Conservation (phyloP, 2,888 invertebrate genomes). For the Polyommatus icarus region DNA sequence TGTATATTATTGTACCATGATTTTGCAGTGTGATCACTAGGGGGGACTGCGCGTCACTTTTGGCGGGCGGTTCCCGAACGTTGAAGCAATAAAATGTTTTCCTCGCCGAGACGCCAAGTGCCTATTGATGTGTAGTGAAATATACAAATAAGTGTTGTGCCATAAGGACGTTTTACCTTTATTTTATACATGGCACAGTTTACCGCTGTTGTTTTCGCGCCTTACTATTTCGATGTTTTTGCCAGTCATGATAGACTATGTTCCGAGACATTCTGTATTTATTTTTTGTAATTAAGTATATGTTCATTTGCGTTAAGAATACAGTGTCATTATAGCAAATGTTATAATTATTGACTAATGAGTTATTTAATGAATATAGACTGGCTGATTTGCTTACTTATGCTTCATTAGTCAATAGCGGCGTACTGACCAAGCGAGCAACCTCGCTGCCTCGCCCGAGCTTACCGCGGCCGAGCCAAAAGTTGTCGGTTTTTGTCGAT, state of each 20-base stretch:
- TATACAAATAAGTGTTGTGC: slow-evolving; percentile 53
- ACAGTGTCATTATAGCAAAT: not conserved
- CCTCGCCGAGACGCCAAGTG: slow-evolving; percentile 54
- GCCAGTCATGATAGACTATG: not conserved
- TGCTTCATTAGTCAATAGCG: no score
- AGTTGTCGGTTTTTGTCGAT: no score
- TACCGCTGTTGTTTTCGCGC: slow-evolving; percentile 20
- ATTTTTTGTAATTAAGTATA: slow-evolving; percentile 1
- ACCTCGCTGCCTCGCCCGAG: no score
- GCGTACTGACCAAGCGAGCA: no score
- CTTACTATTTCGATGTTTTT: slow-evolving; percentile 2
- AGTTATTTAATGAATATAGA: no score
- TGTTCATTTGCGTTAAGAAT: not conserved
- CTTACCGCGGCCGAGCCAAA: no score
- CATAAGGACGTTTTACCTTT: slow-evolving; percentile 46
- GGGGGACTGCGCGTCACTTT: slow-evolving; percentile 50
- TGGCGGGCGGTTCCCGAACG: slow-evolving; percentile 38
- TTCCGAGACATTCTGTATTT: not conserved
- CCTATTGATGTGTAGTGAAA: slow-evolving; percentile 58
- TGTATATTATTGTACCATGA: slow-evolving; percentile 29
- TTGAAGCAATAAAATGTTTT: slow-evolving; percentile 47
- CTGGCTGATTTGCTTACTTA: not conserved
- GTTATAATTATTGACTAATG: not conserved
- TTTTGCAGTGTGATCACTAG: slow-evolving; percentile 18
- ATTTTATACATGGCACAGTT: slow-evolving; percentile 21